phyloP scores from a whole-genome alignment of 2,888 invertebrate species.

The Rhingia campestris region DNA sequence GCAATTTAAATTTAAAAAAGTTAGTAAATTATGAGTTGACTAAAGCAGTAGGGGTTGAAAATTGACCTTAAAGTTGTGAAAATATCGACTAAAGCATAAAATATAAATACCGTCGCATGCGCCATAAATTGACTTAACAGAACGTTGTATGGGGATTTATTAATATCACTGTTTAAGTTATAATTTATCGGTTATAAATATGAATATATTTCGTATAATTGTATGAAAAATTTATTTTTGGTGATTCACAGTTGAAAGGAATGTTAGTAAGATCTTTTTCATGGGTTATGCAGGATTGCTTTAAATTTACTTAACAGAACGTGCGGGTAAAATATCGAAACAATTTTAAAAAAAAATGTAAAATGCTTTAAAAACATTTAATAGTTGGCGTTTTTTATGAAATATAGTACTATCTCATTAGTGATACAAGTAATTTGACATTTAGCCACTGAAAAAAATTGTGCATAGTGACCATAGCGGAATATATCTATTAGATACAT shows the following conservation, averaged over 20 bases:
- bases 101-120: not conserved
- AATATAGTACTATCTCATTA: too few relatives aligned
- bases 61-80: not conserved
- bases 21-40: too few relatives aligned
- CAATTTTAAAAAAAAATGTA: not conserved
- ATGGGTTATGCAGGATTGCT: too few relatives aligned
- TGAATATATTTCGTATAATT: not conserved
- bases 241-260: not conserved
- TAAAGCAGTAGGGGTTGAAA: not conserved
- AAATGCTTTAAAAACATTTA: too few relatives aligned
- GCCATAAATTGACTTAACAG: constrained; percentile 49
- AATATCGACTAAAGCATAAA: not conserved
- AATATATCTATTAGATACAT: too few relatives aligned
- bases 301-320: constrained; percentile 25
- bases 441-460: too few relatives aligned
- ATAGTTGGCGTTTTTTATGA: too few relatives aligned
- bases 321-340: too few relatives aligned
- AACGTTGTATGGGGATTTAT: constrained; percentile 11
- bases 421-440: too few relatives aligned
- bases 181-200: not conserved
- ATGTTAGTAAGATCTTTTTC: not conserved
- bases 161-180: not conserved
- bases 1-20: too few relatives aligned
- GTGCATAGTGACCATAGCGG: too few relatives aligned
- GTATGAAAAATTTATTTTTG: too few relatives aligned